Evolutionary conservation across 2,888 invertebrate genomes (phyloP).

Genomic region (Mimumesa dahlbomi): DNA sequence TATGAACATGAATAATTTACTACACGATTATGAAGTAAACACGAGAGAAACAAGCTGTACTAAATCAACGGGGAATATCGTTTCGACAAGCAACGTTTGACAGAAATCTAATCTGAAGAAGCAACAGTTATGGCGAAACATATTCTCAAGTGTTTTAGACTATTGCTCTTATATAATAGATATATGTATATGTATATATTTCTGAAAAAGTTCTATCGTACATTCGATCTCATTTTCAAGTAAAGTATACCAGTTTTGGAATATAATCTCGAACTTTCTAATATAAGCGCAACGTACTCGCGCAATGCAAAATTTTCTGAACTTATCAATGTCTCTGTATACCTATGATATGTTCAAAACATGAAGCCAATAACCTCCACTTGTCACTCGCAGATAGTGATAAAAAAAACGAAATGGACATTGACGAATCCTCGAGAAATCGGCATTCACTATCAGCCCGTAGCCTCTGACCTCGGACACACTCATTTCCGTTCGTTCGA

Average conservation of each 20-base stretch:
- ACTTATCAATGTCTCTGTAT: slow-evolving; percentile 15
- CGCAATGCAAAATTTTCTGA: neutral
- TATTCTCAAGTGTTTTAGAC: slow-evolving; percentile 6
- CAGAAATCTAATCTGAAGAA: slow-evolving; percentile 15
- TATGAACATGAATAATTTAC: too few species aligned
- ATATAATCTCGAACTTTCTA: neutral
- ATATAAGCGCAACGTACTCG: neutral
- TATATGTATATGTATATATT: too few species aligned
- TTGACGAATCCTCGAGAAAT: slow-evolving; percentile 40
- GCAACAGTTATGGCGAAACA: slow-evolving; percentile 1
- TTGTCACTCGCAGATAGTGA: slow-evolving; percentile 34
- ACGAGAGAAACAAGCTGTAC: slow-evolving; percentile 2
- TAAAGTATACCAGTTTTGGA: too few species aligned
- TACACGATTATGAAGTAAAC: neutral
- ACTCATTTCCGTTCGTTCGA: slow-evolving; percentile 55
- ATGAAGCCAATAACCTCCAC: slow-evolving; percentile 28
- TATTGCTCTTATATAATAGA: neutral
- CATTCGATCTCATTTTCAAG: too few species aligned
- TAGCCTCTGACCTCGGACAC: slow-evolving; percentile 62
- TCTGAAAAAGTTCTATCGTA: too few species aligned
- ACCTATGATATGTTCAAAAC: slow-evolving; percentile 16
- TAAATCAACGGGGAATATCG: slow-evolving; percentile 7
- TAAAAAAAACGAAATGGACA: slow-evolving; percentile 40
- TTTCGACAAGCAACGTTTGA: neutral
- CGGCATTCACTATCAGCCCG: slow-evolving; percentile 64